Conservation (phyloP, 2,113 vertebrate species). For the Pleuronectes platessa region DNA sequence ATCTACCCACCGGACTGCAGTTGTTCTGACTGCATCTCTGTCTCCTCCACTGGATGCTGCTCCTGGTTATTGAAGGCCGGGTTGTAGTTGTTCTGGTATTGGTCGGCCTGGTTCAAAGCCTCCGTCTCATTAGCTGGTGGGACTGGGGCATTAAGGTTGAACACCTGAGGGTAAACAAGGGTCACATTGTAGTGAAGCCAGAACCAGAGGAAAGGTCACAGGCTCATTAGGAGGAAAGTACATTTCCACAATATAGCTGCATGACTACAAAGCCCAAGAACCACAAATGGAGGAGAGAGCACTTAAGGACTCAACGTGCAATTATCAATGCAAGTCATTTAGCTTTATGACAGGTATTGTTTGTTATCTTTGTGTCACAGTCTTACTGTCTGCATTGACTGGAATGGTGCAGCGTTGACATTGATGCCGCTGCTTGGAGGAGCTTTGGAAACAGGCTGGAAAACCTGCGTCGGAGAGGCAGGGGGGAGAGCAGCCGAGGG, state of each 20-base stretch:
- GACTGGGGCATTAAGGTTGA: slow-evolving; percentile 98
- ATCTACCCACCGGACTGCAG: slow-evolving; percentile 90
- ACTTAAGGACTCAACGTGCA: slow-evolving; percentile 1
- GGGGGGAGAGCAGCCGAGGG: slow-evolving; percentile 87
- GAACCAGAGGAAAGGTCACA: slow-evolving; percentile 58
- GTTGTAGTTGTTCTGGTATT: slow-evolving; percentile 94
- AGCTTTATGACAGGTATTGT: slow-evolving; percentile 1
- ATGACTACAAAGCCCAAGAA: slow-evolving; percentile 30
- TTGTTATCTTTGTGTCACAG: not conserved
- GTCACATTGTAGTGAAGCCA: slow-evolving; percentile 51
- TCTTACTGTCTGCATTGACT: slow-evolving; percentile 98
- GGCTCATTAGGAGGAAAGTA: slow-evolving; percentile 37
- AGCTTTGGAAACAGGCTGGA: slow-evolving; percentile 93
- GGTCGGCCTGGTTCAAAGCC: slow-evolving; percentile 91
- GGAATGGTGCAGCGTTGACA: slow-evolving; percentile 99
- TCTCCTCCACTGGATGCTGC: slow-evolving; percentile 90
- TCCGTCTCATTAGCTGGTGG: slow-evolving; percentile 95
- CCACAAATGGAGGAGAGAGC: slow-evolving; percentile 14
- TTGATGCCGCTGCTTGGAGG: slow-evolving; percentile 97
- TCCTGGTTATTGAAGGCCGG: slow-evolving; percentile 92
- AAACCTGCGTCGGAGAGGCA: slow-evolving; percentile 91
- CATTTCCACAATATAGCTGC: slow-evolving; percentile 32
- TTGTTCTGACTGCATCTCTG: slow-evolving; percentile 93
- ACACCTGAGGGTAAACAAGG: slow-evolving; percentile 85
- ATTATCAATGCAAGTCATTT: not conserved